Percentiles rank a stretch among this genome's conserved stretches.
Conservation (phyloP, 2,113 vertebrate species). For the Prietella phreatophila region DNA sequence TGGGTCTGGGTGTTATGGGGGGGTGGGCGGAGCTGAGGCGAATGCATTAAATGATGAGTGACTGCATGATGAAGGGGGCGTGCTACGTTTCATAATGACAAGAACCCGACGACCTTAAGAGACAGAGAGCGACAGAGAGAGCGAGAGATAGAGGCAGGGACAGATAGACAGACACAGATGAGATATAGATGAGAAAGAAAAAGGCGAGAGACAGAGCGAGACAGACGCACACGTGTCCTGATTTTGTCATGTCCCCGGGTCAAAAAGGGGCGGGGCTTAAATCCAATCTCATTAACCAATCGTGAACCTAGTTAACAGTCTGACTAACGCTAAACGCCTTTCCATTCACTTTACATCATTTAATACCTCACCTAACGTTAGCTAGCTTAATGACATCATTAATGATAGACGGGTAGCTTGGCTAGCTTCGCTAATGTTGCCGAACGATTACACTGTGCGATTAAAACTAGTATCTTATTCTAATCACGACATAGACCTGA, state of each 20-base stretch:
- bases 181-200: conserved; percentile 25
- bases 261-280: neutral
- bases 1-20: conserved; percentile 48
- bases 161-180: neutral
- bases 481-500: neutral
- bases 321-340: neutral
- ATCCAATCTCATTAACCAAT: neutral
- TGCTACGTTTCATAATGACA: conserved; percentile 46
- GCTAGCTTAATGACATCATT: neutral
- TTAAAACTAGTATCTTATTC: neutral
- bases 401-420: neutral
- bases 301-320: too few species aligned
- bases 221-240: neutral
- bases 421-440: neutral
- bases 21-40: conserved; percentile 57
- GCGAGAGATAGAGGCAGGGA: neutral
- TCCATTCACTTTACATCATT: neutral
- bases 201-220: neutral
- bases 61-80: conserved; percentile 50
- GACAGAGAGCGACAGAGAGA: conserved; percentile 5
- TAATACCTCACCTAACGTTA: neutral
- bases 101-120: conserved; percentile 46
- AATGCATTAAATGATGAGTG: conserved; percentile 60
- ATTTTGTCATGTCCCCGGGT: neutral
- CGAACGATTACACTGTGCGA: neutral